Evolutionary conservation across 1,140 invertebrate species (phyloP), one percentile per base, ranked within the genome.

Genomic region (Cylas formicarius): DNA sequence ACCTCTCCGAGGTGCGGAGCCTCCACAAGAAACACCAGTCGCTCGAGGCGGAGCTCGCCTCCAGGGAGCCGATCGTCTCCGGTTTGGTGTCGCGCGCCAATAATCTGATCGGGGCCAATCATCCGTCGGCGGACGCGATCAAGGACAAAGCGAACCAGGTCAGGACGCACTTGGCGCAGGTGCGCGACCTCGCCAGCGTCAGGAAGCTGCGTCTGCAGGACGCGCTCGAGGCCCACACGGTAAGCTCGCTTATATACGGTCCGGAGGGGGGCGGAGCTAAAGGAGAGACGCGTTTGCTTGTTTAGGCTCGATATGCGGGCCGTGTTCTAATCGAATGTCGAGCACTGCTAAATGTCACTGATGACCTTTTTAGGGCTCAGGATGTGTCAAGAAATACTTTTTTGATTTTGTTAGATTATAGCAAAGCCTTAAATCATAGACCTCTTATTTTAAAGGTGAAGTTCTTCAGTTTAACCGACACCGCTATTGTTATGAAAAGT

Each of bases 21-120:
- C 68, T 98, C 31, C 92, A 97, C 57, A 98, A 97, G 73, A 97
- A 97, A 67, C 94, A 98, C 68, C 80, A 87, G 52, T 78, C 80
- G 1, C 58, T 92, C 3, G 89, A 93, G 62, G 80, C 86, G 0
- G 90, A 94, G 67, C 69, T 94, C 7, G 70, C 76, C 20, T 81
- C 82, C 6, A 80, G 89, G 54, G 88, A 93, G 64, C 84, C 89
- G 0, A 76, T 90, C 1, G 78, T 93, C 2, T 67, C 75, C 8
- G 77, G 78, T 0, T 67, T 93, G 5, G 69, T 79, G 4, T 75
- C 73, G 4, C 72, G 86, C 38, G 86, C 86, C 0, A 71, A 78
- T 4, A 77, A 85, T 46, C 86, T 93, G 76, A 73, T 85, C 3
- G 73, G 82, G n/a, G 81, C 83, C 31, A 81, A 84, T 1, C 90